Evolutionary conservation across 2,888 invertebrate species (phyloP), one percentile per base, ranked within the genome.

Genomic region (Fragum fragum): DNA sequence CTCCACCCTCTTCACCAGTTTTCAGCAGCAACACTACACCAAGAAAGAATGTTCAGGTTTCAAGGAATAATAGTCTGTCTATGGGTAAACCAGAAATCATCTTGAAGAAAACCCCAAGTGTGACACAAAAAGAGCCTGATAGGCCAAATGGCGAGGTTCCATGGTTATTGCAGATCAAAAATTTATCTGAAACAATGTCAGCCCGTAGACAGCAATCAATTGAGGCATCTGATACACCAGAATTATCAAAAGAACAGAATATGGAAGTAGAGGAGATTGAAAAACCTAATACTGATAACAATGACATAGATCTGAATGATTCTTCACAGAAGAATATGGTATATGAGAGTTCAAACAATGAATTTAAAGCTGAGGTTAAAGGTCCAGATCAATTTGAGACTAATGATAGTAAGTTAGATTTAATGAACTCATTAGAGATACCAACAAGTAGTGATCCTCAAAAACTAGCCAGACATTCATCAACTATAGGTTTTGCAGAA

Each of bases 161-260:
- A 21, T 86, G 87, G 78, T 75, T 89, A 28, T 74, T 85, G 28
- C 87, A 89, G 73, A 89, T 89, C 28, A 87, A 88, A 36, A 83
- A 74, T 29, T 57, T 79, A 47, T 86, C 89, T 16, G 87, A 88
- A 57, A 42, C 80, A 14, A 81, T 75, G 39, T 80, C 87, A 42
- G 66, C 83, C n/a, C 73, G 86, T 14, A 76, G 89, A 55, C 89
- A 89, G 59, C 70, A 82, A 55, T 88, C 89, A 1, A 61, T 73
- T 47, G 88, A 88, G 66, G 32, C 79, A 11, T 23, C 77, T 28
- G 68, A 66, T 18, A n/a, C 47, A 14, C 61, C 70, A 36, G 72
- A 71, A n/a, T 23, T 42, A 23, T 16, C 66, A 18, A 66, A 66
- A 26, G 66, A 66, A 23, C 23, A 66, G 29, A 66, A 26, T 23